Evolutionary conservation across 2,797 vertebrate genomes (phyloP), one percentile per base, ranked within the genome.

Genomic region (Cephalopachus bancanus): DNA sequence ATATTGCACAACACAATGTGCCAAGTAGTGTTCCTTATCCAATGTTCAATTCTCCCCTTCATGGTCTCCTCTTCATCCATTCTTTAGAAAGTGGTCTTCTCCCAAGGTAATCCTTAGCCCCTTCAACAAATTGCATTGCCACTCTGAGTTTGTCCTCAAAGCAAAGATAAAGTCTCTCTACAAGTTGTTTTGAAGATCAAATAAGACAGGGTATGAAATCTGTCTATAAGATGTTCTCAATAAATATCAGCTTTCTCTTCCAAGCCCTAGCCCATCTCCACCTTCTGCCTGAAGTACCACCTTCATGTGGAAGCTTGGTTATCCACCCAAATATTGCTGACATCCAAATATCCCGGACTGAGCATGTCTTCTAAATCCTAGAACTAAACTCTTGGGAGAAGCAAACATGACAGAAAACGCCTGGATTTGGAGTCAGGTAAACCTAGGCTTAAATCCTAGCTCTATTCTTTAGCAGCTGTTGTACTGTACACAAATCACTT

Each of bases 1-100:
- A 1, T 30, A 3, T 8, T 0, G 1, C 83, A 83, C 0, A 0
- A n/a, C 2, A 5, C 10, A 5, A 0, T 1, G 16, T 4, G 30
- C 62, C 20, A 6, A 72, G 67, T 33, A 49, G 10, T 2, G 0
- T 24, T 60, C 64, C 22, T 30, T 14, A 5, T 28, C 37, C 44
- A 53, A 65, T 11, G 10, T 8, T 65, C 30, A 19, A 14, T n/a
- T 65, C 22, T 44, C 1, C 24, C 28, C 55, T 28, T 22, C 10
- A 20, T 5, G 2, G 55, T 5, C 7, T 19, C 51, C n/a, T 60
- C 60, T 53, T 60, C 24, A 59, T 37, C 37, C 11, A 9, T 8
- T 5, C 22, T 30, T 57, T 67, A 5, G 28, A 53, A 15, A 14
- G 15, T 6, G 11, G 5, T 57, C 60, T n/a, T 71, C 53, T 10